phyloP scores from a whole-genome alignment of 2,888 invertebrate species.

The Eupithecia vulgata region DNA sequence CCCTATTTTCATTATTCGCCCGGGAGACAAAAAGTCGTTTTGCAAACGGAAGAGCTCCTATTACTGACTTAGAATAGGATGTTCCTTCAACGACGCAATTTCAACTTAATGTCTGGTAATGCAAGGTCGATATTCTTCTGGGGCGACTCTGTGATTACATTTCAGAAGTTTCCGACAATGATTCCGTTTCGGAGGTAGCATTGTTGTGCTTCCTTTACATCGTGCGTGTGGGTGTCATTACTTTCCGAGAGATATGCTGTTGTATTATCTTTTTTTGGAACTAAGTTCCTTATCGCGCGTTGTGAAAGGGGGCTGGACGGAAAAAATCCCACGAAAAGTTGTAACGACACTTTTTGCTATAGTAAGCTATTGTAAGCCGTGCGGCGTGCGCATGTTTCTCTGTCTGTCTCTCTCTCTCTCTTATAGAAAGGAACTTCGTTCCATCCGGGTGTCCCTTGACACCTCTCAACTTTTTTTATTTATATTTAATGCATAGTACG shows the following conservation, averaged over 20 bases:
- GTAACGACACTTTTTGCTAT: too few species aligned
- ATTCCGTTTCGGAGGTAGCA: conserved; percentile 37
- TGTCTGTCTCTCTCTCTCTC: too few species aligned
- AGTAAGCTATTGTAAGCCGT: too few species aligned
- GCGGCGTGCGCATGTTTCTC: too few species aligned
- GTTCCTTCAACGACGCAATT: conserved; percentile 39
- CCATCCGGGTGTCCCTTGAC: too few species aligned
- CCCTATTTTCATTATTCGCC: conserved; percentile 47
- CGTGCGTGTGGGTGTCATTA: background rate
- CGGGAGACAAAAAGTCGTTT: conserved; percentile 47
- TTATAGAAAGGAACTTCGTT: too few species aligned
- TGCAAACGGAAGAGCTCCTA: conserved; percentile 44
- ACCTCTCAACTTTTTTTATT: too few species aligned
- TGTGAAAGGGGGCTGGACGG: too few species aligned
- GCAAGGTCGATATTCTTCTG: conserved; percentile 43
- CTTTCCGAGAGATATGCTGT: background rate
- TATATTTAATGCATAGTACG: too few species aligned
- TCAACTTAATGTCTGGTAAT: conserved; percentile 40
- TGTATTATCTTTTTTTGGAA: too few species aligned
- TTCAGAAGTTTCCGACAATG: conserved; percentile 43
- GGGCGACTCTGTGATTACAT: conserved; percentile 43
- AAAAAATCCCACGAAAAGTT: too few species aligned
- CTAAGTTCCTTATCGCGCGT: too few species aligned
- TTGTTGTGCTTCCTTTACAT: conserved; percentile 31
- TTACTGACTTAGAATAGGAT: conserved; percentile 42